Base-by-base conservation (phyloP, 2,113 vertebrate genomes). In the Heptranchias perlo region DNA sequence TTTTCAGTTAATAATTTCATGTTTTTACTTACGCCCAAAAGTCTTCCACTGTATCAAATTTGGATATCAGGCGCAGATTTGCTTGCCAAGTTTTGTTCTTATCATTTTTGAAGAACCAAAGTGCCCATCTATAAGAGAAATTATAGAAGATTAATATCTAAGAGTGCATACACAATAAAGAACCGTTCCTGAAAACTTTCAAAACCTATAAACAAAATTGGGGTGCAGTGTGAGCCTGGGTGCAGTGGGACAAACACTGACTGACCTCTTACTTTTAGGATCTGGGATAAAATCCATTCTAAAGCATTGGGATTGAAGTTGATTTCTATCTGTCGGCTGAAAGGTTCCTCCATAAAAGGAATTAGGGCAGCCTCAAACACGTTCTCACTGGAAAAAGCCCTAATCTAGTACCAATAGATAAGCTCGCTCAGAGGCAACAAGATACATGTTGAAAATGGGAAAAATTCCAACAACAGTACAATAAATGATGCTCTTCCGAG, bases 61-160 rank as follows among this genome's bases (percentile, higher is more conserved):
- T 99, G 92, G 99, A 99, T 97, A 99, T 99, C 97, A 99, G 98
- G 96, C 99, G 98, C 96, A 99, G 98, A 97, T 99, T 99, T 96
- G 99, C 99, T 97, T 99, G 99, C 99, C 99, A 99, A 92, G 99
- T 99, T 99, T 99, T 99, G 97, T 98, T 99, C 98, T 99, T 99
- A 97, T 99, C 99, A 97, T 99, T 99, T 98, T 99, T 99, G 98
- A 99, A 99, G 98, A 99, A 99, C 99, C 99, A 99, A 96, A 99
- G 98, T 73, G 99, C 98, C 99, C 99, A 99, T 97, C 99, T 99
- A 97, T 91, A 98, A 96, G 96, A 96, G 65, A 96, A 96, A 96
- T 52, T 84, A 31, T 82, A 84, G 47, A 93, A 73, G 44, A 84
- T 86, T 58, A 52, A 69, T 62, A 95, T 47, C 31, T 25, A 96